Evolutionary conservation across 2,888 invertebrate genomes (phyloP), one percentile per base, ranked within the genome.

Genomic region (Ectemnius cavifrons): DNA sequence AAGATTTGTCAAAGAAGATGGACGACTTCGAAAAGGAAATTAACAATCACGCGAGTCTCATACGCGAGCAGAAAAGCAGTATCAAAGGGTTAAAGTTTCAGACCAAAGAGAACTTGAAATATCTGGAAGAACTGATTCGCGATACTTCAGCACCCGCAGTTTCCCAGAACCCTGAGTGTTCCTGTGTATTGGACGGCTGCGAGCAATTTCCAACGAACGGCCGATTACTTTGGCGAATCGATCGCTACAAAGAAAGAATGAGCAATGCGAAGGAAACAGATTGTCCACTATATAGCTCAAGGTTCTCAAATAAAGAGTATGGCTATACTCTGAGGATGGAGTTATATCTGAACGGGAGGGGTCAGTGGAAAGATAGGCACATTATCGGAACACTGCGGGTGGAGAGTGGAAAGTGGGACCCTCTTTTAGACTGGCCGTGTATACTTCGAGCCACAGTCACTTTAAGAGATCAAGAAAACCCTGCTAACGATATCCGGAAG

Each of bases 241-340:
- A 93, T 73, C 92, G 94, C 77, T 95, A 94, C 84, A 90, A 92
- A 0, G 91, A 93, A 11, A 94, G 95, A 78, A 93, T 96, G 92
- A 93, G 93, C 64, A 94, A 94, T 20, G 94, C 95, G 0, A 95
- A 94, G 81, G 93, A 94, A 58, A 93, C 92, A 61, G 94, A 94
- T 75, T 93, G 93, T 72, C 92, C 94, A 0, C 86, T 95, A 1
- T 93, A 93, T 77, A 95, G 96, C 84, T 94, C 95, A 0, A 91
- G 94, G 76, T 96, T 96, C 88, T 93, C 94, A 56, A 94, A 94
- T 56, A 94, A 93, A 84, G 94, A 93, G 75, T 95, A 94, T 82
- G 96, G 96, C n/a, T 96, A 96, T 89, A 94, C 94, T 2, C 87
- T 96, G 20, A 93, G 95, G 90, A 94, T 95, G 27, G 94, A 95